Evolutionary conservation across 2,797 vertebrate species (phyloP).

Genomic region (Anisognathus igniventris): DNA sequence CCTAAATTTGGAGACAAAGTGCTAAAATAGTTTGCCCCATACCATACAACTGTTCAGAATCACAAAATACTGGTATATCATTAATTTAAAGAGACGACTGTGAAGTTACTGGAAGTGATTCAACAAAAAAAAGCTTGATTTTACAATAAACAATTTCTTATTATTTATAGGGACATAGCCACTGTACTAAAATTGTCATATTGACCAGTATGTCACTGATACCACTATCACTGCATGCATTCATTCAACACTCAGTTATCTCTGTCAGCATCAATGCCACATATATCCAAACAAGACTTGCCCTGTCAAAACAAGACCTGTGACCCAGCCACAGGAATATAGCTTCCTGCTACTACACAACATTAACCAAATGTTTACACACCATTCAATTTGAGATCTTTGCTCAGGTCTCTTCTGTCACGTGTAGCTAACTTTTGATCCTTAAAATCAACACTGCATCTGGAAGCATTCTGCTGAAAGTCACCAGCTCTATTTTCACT

Average conservation of each 20-base stretch:
- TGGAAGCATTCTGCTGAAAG: background rate
- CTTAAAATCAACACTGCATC: background rate
- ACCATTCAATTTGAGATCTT: background rate
- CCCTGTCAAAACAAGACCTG: slow-evolving; percentile 29
- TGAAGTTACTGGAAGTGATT: background rate
- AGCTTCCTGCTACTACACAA: background rate
- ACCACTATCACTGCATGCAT: background rate
- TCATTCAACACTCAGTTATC: background rate
- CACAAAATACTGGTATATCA: background rate
- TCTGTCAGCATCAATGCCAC: background rate
- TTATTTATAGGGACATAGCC: background rate
- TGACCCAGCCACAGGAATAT: background rate
- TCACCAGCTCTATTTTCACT: background rate
- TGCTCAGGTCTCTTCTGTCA: slow-evolving; percentile 12
- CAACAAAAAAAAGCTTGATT: background rate
- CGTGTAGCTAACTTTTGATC: background rate
- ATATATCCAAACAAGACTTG: slow-evolving; percentile 6
- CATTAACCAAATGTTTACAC: background rate
- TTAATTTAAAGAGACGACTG: background rate
- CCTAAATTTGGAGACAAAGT: background rate
- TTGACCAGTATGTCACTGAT: background rate
- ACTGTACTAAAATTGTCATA: background rate
- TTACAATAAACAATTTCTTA: background rate
- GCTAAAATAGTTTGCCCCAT: background rate
- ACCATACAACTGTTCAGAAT: background rate